phyloP scores from a whole-genome alignment of 2,888 invertebrate genomes.

The Drosophila conformis region DNA sequence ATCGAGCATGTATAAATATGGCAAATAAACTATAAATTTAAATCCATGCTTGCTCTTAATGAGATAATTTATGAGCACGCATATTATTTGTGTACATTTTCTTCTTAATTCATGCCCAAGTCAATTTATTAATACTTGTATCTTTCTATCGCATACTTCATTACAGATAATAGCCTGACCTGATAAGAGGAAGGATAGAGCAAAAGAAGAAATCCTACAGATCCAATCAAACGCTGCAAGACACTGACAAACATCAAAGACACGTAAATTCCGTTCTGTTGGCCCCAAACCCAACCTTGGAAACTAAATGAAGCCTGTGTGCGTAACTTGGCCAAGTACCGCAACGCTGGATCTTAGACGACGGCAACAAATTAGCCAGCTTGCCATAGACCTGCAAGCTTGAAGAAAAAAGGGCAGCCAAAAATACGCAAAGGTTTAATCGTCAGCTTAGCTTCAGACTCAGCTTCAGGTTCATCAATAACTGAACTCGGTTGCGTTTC shows the following conservation, averaged over 20 bases:
- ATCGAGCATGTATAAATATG: not conserved
- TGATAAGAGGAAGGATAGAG: not conserved
- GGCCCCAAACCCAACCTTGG: conserved; percentile 21
- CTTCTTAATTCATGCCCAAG: not conserved
- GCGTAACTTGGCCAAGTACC: conserved; percentile 71
- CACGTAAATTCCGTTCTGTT: conserved; percentile 43
- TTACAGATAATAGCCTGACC: conserved; percentile 29
- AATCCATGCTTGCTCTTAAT: not conserved
- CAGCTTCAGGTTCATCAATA: conserved; percentile 18
- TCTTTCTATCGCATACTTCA: conserved; percentile 23
- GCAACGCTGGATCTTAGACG: conserved; percentile 77
- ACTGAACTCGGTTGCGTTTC: conserved; percentile 8
- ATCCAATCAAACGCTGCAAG: conserved; percentile 24
- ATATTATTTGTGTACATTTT: conserved; percentile 5
- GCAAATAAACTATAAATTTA: not conserved
- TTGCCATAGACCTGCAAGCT: conserved; percentile 67
- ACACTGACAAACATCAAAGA: conserved; percentile 41
- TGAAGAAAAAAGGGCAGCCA: conserved; percentile 13
- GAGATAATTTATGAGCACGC: conserved; percentile 7
- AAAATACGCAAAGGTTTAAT: not conserved
- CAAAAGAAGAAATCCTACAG: not conserved
- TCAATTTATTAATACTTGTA: conserved; percentile 42
- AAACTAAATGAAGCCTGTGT: conserved; percentile 81
- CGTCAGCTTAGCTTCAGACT: conserved; percentile 4
- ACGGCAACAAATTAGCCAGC: conserved; percentile 75